Conservation (phyloP, 2,113 vertebrate species). For the Phylloscopus whistleri region DNA sequence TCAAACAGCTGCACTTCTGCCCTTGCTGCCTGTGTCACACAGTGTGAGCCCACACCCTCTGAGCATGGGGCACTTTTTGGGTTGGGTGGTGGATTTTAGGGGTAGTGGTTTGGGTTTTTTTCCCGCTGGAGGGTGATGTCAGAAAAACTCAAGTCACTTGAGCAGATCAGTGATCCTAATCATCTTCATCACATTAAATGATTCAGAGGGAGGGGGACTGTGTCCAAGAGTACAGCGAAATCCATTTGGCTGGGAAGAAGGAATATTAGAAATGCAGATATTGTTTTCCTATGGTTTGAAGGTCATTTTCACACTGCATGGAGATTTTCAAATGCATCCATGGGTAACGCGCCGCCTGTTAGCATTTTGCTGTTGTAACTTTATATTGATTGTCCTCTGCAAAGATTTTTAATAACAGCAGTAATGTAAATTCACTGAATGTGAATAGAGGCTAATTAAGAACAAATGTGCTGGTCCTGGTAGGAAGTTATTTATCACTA, state of each 20-base stretch:
- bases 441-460: constrained; percentile 36
- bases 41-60: not conserved
- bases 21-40: not conserved
- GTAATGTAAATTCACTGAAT: constrained; percentile 9
- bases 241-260: not conserved
- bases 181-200: not conserved
- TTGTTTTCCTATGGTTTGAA: constrained; percentile 13
- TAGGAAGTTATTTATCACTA: constrained; percentile 13
- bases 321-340: not conserved
- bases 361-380: not conserved
- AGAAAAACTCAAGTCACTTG: not conserved
- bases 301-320: constrained; percentile 30
- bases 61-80: not conserved
- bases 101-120: not conserved
- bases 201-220: not conserved
- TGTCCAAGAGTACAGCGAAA: not conserved
- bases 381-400: constrained; percentile 10
- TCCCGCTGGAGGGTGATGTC: not conserved
- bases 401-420: constrained; percentile 45
- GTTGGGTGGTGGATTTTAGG: not conserved
- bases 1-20: not conserved
- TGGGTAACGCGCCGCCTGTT: not conserved
- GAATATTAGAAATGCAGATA: not conserved
- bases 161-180: not conserved
- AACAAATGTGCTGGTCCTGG: not conserved